Base-by-base conservation (phyloP, 2,113 vertebrate genomes). In the Megaceryle maxima region DNA sequence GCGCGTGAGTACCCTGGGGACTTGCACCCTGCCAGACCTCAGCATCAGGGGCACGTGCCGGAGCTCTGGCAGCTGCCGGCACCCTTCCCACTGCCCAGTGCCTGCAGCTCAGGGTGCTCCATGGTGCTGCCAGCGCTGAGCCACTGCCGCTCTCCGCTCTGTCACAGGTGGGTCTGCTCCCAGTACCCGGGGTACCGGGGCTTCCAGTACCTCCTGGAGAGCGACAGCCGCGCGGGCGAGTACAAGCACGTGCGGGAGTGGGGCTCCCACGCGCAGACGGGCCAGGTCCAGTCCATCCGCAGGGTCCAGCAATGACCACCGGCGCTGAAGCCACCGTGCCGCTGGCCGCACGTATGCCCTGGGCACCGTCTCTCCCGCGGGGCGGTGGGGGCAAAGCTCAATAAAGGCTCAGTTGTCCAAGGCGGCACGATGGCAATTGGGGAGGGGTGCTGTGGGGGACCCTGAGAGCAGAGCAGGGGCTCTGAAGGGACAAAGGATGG, bases 121-220 rank as follows among this genome's bases (percentile, higher is more conserved):
- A 1, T 9, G 66, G 70, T 22, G 64, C 60, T 46, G 20, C 41
- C 82, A 19, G 68, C 60, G 63, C 81, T 33, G 55, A 74, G 87
- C 41, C 21, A 1, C 2, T 3, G 6, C 9, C 1, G 4, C 60
- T n/a, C 72, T 88, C 66, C 84, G 78, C 63, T 77, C 67, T 63
- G 35, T 46, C 59, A 12, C 97, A 99, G 99, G 78, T 99, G 99
- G 94, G 99, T 99, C 83, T 99, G 99, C 97, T 99, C 98, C 74
- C 99, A 99, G 98, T 99, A 98, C 94, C 99, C 99, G 1, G 99
- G 99, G 31, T 99, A 99, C 92, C 98, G 99, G 91, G 99, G 99
- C 83, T 99, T 98, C 97, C 99, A 99, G 98, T 99, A 99, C 48
- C 98, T 99, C 84, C 98, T 99, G 98, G 99, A 99, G 97, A 98